Base-by-base conservation (phyloP, 2,797 vertebrate genomes). In the Todus mexicanus region DNA sequence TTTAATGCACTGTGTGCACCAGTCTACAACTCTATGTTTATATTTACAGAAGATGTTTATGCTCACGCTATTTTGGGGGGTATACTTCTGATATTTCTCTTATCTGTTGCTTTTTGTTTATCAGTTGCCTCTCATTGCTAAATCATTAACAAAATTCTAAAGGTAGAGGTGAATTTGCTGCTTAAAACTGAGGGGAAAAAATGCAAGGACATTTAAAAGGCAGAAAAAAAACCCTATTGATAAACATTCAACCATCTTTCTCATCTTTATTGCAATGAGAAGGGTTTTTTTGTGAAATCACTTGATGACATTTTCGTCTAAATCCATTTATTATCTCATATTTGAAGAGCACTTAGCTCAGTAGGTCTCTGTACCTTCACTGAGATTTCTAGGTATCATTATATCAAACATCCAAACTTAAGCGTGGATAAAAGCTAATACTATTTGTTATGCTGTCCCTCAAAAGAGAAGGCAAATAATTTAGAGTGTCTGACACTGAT, bases 271-370 rank as follows among this genome's bases (percentile, higher is more conserved):
- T 63, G 29, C n/a, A 66, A 19, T 47, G 37, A 71, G 45, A 66
- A 38, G 15, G 4, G 7, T 17, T 40, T 37, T n/a, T 56, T 53
- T 50, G 45, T 85, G 47, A 78, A 83, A 70, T 68, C 25, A 17
- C 31, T 57, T 53, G 68, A 57, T 82, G 77, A 9, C 29, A 59
- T 69, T 74, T 87, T 87, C 45, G 42, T 80, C 69, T 57, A 50
- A 84, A 90, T 63, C 57, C 31, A 51, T 61, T 89, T 94, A 48
- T 81, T 87, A 50, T 42, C 60, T 83, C 16, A 7, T 29, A 1
- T 75, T 70, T 91, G 47, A 80, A 73, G 92, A 89, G 59, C 61
- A 59, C 82, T 91, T 33, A 68, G 37, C 83, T 87, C 90, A 90
- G 38, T 0, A 65, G 33, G 61, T 47, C 50, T 80, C 74, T 85